Percentiles rank a stretch among this genome's conserved stretches.
phyloP scores from a whole-genome alignment of 2,797 vertebrate species.

The Enteromius radiatus region DNA sequence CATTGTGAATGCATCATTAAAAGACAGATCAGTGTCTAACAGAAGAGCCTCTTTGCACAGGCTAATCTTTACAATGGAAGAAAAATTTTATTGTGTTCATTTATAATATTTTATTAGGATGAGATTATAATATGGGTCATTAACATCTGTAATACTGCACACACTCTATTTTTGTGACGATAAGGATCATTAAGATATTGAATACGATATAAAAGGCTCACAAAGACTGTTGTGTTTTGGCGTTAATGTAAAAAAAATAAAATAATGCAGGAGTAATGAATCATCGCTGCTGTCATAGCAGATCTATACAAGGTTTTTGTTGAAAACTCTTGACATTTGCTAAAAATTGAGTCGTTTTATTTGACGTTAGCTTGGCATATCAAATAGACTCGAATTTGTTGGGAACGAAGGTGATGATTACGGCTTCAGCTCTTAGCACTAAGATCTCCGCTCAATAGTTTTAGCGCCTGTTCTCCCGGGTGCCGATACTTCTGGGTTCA shows the following conservation, averaged over 20 bases:
- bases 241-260: background rate
- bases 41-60: background rate
- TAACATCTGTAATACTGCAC: slow-evolving; percentile 9
- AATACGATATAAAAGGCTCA: background rate
- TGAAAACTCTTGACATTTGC: too few relatives aligned
- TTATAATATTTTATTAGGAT: slow-evolving; percentile 20
- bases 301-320: background rate
- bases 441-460: slow-evolving; percentile 37
- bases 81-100: slow-evolving; percentile 8
- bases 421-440: background rate
- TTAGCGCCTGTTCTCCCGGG: slow-evolving; percentile 25
- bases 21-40: too few relatives aligned
- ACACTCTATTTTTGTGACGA: background rate
- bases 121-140: slow-evolving; percentile 25
- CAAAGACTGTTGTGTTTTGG: background rate
- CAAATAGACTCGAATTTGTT: slow-evolving; percentile 41
- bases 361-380: background rate
- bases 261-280: background rate
- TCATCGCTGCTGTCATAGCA: background rate
- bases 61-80: slow-evolving; percentile 9
- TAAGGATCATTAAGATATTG: slow-evolving; percentile 14
- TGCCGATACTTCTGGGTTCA: slow-evolving; percentile 26
- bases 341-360: too few relatives aligned
- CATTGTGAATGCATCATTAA: background rate
- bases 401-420: slow-evolving; percentile 46